Base-by-base conservation (phyloP, 2,113 vertebrate genomes). In the Eptesicus fuscus region DNA sequence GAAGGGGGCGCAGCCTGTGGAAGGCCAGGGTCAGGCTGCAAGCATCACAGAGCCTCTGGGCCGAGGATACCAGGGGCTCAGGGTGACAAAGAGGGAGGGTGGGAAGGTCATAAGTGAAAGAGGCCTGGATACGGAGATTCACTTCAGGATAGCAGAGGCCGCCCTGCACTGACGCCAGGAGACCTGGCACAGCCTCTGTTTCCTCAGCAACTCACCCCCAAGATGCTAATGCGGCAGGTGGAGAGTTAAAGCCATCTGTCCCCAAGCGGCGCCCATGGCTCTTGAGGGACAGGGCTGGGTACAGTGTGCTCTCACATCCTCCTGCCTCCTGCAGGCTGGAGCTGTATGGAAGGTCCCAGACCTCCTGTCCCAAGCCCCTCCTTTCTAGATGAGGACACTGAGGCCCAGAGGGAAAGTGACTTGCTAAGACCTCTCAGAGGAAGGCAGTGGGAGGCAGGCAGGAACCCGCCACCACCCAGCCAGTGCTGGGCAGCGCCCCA, bases 1-100 rank as follows among this genome's bases (percentile, higher is more conserved):
- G 32, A 3, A 59, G 87, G 28, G 8, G 42, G 6, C 1, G 1
- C 4, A 6, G 10, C 9, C 22, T 9, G 12, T 1, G 14, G 67
- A 14, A 67, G 65, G 65, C 44, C 3, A 4, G 47, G 37, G 61
- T 70, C 89, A 53, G 83, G 63, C 51, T 10, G 5, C 51, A 10
- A 35, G 49, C 25, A 4, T 13, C 1, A 5, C 0, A 4, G 25
- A 20, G 44, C 59, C 22, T 78, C 63, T 40, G 69, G 51, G 61
- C 63, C 9, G 40, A 44, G 30, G 84, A 35, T 35, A 23, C 25
- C 51, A 30, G 91, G 51, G 78, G 2, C 85, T 56, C 42, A 25
- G 86, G 51, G 30, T 18, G 49, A 42, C 23, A 61, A 61, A 73
- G 53, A 0, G 4, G 40, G 20, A 18, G 30, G n/a, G 20, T 22